Percentiles rank a stretch among this genome's conserved stretches.
Evolutionary conservation across 53 echinoderm and acorn worm genomes (phyloP).

Genomic region (Astropecten irregularis): DNA sequence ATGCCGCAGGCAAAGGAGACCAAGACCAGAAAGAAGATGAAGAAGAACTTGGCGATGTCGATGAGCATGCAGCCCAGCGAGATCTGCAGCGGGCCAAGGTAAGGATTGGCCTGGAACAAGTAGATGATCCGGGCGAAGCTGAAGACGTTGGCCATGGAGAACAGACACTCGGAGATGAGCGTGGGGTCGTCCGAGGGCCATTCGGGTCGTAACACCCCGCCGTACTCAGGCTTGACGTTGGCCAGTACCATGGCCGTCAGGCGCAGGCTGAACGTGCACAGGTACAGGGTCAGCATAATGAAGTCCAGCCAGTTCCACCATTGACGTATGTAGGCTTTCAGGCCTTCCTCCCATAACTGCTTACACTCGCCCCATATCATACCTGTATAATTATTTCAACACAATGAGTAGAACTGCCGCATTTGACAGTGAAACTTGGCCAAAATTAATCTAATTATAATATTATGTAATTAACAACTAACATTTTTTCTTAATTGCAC

Average conservation of each 20-base stretch:
- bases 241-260: constrained; percentile 58
- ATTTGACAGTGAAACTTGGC: too few relatives aligned
- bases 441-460: too few relatives aligned
- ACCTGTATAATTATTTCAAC: too few relatives aligned
- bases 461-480: too few relatives aligned
- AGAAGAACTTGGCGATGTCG: constrained; percentile 95
- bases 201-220: neutral
- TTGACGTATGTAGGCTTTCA: constrained; percentile 94
- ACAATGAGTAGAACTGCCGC: too few relatives aligned
- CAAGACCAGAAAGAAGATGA: constrained; percentile 93
- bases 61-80: constrained; percentile 98
- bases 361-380: constrained; percentile 98
- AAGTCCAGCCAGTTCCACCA: constrained; percentile 99
- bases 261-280: constrained; percentile 83
- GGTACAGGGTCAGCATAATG: constrained; percentile 91
- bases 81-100: constrained; percentile 91
- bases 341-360: constrained; percentile 94
- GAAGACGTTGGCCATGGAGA: constrained; percentile 97
- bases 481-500: too few relatives aligned
- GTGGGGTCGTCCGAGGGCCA: constrained; percentile 87
- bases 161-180: constrained; percentile 86
- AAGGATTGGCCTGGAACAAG: constrained; percentile 95
- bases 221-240: neutral
- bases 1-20: constrained; percentile 94
- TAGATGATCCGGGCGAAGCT: constrained; percentile 98